phyloP scores from a whole-genome alignment of 2,797 vertebrate genomes.

The Clamator glandarius region DNA sequence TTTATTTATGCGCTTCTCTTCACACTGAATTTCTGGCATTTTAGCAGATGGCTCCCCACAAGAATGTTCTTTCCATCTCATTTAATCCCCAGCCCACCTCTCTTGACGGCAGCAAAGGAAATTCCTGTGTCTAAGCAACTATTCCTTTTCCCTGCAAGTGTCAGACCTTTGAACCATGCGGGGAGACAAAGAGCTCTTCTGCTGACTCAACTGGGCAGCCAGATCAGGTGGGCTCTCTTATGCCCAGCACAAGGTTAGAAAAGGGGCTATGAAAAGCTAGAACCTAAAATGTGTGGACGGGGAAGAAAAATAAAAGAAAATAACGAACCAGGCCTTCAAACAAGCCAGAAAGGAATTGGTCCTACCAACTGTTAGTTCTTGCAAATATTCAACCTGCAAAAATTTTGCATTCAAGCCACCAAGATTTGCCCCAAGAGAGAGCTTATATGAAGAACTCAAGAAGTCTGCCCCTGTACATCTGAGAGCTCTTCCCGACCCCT shows the following conservation, averaged over 20 bases:
- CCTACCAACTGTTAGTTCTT: background rate
- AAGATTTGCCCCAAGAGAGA: background rate
- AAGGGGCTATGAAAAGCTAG: background rate
- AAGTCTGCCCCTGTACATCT: background rate
- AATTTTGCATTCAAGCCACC: background rate
- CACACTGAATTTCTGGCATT: background rate
- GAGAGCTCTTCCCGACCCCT: background rate
- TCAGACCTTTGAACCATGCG: background rate
- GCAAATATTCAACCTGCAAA: background rate
- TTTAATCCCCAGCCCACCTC: constrained; percentile 9
- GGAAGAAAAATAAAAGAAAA: background rate
- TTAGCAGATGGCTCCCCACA: background rate
- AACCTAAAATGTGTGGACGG: background rate
- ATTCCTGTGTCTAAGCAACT: constrained; percentile 29
- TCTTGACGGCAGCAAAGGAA: constrained; percentile 32
- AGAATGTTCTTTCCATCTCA: background rate
- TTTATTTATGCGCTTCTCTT: background rate
- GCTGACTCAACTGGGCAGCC: constrained; percentile 8
- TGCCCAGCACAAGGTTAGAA: background rate
- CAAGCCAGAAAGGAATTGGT: background rate
- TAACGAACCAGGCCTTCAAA: background rate
- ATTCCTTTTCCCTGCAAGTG: background rate
- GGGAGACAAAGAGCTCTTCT: constrained; percentile 4
- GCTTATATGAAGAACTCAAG: background rate
- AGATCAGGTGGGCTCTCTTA: background rate